phyloP scores from a whole-genome alignment of 2,113 vertebrate species.

The Talpa occidentalis region DNA sequence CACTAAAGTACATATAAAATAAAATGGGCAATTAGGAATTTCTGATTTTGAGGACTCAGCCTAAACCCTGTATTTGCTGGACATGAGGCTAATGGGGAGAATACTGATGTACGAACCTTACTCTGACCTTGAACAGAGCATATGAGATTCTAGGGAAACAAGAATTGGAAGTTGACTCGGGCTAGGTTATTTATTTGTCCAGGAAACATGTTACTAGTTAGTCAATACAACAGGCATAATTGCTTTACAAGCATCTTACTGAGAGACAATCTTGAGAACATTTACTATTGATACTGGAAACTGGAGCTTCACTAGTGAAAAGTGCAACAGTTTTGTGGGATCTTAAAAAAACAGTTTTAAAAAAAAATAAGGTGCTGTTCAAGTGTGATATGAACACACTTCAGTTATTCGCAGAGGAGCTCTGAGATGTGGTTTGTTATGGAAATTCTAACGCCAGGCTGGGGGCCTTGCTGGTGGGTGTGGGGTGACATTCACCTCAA shows the following conservation, averaged over 20 bases:
- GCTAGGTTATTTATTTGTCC: neutral
- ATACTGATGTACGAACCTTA: neutral
- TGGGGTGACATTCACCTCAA: too few relatives aligned
- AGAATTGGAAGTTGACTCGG: neutral
- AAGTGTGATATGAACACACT: neutral
- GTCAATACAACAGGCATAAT: neutral
- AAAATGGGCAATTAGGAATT: neutral
- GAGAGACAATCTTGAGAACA: neutral
- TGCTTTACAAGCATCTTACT: neutral
- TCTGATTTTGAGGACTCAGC: neutral
- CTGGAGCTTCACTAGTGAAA: neutral
- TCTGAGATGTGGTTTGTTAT: too few relatives aligned
- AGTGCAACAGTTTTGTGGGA: neutral
- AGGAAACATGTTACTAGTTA: neutral
- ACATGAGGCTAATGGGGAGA: neutral
- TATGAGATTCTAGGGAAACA: neutral
- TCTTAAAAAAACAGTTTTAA: neutral
- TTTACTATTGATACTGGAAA: neutral
- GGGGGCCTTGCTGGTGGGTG: too few relatives aligned
- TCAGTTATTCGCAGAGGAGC: too few relatives aligned
- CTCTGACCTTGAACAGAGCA: neutral
- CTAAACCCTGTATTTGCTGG: neutral
- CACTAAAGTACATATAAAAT: neutral
- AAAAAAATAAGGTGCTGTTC: too few relatives aligned
- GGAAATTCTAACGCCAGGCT: too few relatives aligned